Base-by-base conservation (phyloP, 2,888 invertebrate genomes). In the Pherbina coryleti region DNA sequence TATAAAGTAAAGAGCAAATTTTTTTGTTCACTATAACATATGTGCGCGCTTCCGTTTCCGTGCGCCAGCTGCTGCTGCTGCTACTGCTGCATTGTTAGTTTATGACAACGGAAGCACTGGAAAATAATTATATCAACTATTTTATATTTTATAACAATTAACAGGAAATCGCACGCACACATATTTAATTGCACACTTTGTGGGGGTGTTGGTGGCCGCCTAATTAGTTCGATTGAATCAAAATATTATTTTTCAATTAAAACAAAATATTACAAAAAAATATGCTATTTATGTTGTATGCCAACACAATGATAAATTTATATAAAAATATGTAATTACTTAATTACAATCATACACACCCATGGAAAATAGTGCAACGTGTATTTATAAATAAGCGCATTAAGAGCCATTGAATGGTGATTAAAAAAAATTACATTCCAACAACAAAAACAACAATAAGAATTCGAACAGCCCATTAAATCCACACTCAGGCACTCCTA, bases 241-340 rank as follows among this genome's bases (percentile, higher is more conserved):
- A 44, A 49, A 62, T 62, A 73, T 73, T 73, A 73, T 62, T 73
- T 73, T 62, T 73, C 25, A 73, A 73, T 73, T 73, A 44, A 44
- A 44, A 44, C 44, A 44, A 11, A 44, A 44, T 44, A 44, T 14
- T 37, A 44, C 7, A 44, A 44, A 44, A 44, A 44, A 44, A 44
- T 14, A 44, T 44, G 14, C 44, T 44, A 44, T 44, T 44, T 44
- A 44, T 44, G 44, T 44, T 11, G 44, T n/a, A n/a, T n/a, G 44
- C 11, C 11, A 7, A 31, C 8, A 31, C 5, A 62, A 28, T 17
- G 28, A 62, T 22, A 62, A 17, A 62, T 28, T 28, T 17, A 62
- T 17, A 19, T 2, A 62, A 62, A 62, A 62, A 62, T 25, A 62
- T 25, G 11, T 25, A 28, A 62, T n/a, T 5, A 22, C 19, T 25